Percentiles rank a stretch among this genome's conserved stretches.
These are phyloP conservation scores for Athalia cordata DNA, from an alignment of 2,888 invertebrate species.

Conservation along the genomic window DNA sequence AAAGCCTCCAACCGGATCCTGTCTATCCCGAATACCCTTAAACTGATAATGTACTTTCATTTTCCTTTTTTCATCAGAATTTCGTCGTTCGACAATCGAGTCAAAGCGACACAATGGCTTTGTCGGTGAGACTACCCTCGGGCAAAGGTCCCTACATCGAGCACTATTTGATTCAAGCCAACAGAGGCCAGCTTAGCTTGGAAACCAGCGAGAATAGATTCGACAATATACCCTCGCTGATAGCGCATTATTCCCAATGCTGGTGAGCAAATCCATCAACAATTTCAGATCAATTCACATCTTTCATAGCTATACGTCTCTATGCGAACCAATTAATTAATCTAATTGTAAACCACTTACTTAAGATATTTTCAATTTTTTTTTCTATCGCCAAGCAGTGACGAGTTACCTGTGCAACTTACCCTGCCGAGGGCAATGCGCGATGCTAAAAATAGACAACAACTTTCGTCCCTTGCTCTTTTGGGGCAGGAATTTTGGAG, in stretches of 20 bases:
- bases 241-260: slow-evolving; percentile 95
- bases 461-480: slow-evolving; percentile 91
- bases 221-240: slow-evolving; percentile 92
- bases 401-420: slow-evolving; percentile 94
- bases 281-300: slow-evolving; percentile 7
- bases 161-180: slow-evolving; percentile 95
- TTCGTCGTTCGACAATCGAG: slow-evolving; percentile 97
- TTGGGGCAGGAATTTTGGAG: slow-evolving; percentile 92
- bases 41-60: slow-evolving; percentile 33
- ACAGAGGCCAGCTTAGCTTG: slow-evolving; percentile 86
- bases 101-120: slow-evolving; percentile 94
- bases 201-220: slow-evolving; percentile 97
- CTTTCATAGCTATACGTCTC: background rate
- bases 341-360: background rate
- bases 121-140: slow-evolving; percentile 91
- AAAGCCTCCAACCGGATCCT: slow-evolving; percentile 2
- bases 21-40: slow-evolving; percentile 12
- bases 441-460: slow-evolving; percentile 92
- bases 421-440: slow-evolving; percentile 89
- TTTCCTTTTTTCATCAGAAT: slow-evolving; percentile 78
- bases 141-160: slow-evolving; percentile 95
- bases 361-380: background rate
- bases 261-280: slow-evolving; percentile 77
- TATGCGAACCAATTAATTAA: background rate
- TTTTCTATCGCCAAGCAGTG: slow-evolving; percentile 75